Conservation (phyloP, 2,888 invertebrate species). For the Trissolcus brochymenae region DNA sequence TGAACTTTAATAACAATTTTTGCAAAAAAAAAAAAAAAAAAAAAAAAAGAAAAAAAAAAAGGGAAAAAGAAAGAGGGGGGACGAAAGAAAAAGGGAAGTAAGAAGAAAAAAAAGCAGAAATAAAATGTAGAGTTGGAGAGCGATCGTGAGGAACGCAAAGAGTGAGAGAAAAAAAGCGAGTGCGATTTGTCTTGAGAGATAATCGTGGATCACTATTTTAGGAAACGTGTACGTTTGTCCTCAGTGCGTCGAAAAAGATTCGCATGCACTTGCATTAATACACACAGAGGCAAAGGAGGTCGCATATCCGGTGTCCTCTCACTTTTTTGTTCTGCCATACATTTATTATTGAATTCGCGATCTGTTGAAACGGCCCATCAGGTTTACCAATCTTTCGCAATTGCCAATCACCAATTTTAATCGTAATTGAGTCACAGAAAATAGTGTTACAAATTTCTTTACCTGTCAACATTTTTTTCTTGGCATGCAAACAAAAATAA, state of each 20-base stretch:
- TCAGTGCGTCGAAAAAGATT: constrained; percentile 41
- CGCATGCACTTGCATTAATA: constrained; percentile 42
- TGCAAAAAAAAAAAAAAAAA: neutral
- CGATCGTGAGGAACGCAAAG: too few species aligned
- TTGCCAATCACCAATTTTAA: too few species aligned
- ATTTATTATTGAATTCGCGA: constrained; percentile 50
- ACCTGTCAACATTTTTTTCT: too few species aligned
- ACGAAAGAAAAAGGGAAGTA: too few species aligned
- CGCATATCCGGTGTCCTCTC: constrained; percentile 40
- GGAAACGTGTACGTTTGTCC: constrained; percentile 33
- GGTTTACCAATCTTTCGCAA: too few species aligned
- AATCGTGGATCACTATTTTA: constrained; percentile 40
- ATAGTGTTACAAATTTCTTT: too few species aligned
- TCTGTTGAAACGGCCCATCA: neutral
- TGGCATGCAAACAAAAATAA: too few species aligned
- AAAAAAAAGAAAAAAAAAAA: neutral
- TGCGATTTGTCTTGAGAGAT: constrained; percentile 5
- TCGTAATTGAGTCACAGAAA: too few species aligned
- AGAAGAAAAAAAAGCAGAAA: too few species aligned
- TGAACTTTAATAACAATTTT: neutral
- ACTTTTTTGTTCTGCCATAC: constrained; percentile 34
- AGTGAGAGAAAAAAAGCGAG: neutral
- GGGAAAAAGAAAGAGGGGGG: too few species aligned
- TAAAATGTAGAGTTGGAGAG: too few species aligned
- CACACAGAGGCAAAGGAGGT: constrained; percentile 29